Conservation (phyloP, 2,113 vertebrate species). For the Ptyas mucosa region DNA sequence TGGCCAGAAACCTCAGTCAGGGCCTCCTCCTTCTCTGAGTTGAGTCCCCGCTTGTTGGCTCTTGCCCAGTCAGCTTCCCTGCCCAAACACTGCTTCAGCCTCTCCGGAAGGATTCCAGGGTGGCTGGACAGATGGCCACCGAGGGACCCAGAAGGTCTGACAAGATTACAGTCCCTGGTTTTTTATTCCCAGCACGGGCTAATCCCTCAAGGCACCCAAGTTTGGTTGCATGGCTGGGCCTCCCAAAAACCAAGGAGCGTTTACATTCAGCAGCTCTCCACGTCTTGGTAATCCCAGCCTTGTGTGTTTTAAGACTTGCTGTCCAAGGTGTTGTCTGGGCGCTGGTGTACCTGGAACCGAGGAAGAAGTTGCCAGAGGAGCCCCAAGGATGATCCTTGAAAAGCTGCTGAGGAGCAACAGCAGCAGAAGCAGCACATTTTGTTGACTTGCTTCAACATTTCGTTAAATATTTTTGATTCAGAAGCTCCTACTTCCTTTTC, state of each 20-base stretch:
- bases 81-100: neutral
- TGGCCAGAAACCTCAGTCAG: neutral
- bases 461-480: neutral
- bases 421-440: rapidly evolving
- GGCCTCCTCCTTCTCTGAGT: neutral
- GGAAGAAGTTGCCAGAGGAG: neutral
- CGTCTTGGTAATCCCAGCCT: neutral
- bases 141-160: neutral
- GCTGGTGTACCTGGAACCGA: neutral
- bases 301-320: neutral
- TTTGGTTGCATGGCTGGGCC: neutral
- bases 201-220: neutral
- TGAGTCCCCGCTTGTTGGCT: neutral
- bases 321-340: neutral
- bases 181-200: neutral
- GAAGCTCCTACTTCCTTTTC: neutral
- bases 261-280: neutral
- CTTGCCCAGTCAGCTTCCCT: neutral
- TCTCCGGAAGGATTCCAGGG: neutral
- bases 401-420: neutral
- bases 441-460: neutral
- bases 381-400: neutral
- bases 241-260: neutral
- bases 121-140: neutral
- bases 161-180: neutral